Conservation (phyloP, 2,113 vertebrate species). For the Thinocorus orbignyianus region DNA sequence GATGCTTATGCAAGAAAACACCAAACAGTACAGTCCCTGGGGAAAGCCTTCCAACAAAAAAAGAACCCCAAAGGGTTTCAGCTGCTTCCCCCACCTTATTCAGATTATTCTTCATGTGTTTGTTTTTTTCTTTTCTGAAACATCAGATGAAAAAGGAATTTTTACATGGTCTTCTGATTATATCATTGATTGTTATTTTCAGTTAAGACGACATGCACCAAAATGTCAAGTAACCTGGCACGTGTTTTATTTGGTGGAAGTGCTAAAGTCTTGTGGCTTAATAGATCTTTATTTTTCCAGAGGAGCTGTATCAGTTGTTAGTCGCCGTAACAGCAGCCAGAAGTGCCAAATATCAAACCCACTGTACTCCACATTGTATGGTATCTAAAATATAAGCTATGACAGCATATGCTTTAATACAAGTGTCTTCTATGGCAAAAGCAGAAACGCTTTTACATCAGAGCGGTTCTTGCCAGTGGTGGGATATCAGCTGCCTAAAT, state of each 20-base stretch:
- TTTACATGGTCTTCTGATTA: not conserved
- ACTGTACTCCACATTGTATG: not conserved
- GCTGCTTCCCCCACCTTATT: not conserved
- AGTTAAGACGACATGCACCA: not conserved
- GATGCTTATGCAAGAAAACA: conserved; percentile 2
- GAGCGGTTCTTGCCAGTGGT: not conserved
- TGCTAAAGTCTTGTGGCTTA: not conserved
- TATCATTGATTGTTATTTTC: not conserved
- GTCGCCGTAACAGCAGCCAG: not conserved
- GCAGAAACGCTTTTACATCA: not conserved
- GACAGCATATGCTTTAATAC: not conserved
- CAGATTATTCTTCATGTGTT: not conserved
- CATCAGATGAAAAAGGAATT: not conserved
- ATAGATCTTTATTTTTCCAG: not conserved
- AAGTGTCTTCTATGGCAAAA: not conserved
- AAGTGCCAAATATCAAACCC: not conserved
- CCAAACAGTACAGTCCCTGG: not conserved
- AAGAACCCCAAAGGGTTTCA: not conserved
- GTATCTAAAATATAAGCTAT: not conserved
- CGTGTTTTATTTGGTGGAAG: not conserved
- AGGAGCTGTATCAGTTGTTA: not conserved
- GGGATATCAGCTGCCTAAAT: not conserved
- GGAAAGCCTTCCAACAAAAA: not conserved
- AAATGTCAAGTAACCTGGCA: not conserved
- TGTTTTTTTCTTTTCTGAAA: not conserved